Base-by-base conservation (phyloP, 2,797 vertebrate species). In the Crocodylus rhombifer region DNA sequence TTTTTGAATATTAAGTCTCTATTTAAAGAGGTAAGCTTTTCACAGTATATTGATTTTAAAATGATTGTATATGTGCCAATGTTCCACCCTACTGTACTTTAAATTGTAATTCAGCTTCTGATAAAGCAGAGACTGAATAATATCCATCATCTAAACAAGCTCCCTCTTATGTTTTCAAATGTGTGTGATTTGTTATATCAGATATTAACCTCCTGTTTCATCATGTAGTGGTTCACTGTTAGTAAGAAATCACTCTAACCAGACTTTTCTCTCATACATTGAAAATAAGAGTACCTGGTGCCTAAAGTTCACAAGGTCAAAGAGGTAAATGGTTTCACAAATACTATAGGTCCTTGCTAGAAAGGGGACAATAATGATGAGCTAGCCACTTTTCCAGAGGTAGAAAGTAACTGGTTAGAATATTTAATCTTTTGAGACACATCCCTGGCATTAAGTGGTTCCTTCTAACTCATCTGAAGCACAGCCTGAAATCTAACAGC, bases 321-420 rank as follows among this genome's bases (percentile, higher is more conserved):
- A 97, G 96, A 98, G 97, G 97, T 98, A 98, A 98, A 97, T 96
- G 95, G 95, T 98, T 98, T 98, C 94, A 79, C 94, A 95, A 97
- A 94, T 93, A 96, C 79, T 26, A 1, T 9, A 95, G 90, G 21
- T 67, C 87, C 79, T 87, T 91, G 91, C 90, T 95, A 84, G 94
- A 95, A 93, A 92, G 91, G 91, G 63, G 91, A 95, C 91, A 89
- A 71, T 92, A 88, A 94, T 82, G 93, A 95, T 86, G 97, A 97
- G 95, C 82, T 51, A 75, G 95, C 78, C 96, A 90, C 94, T 97
- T 96, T 95, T 95, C 94, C 82, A 94, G 94, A 97, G 97, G 96
- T 97, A 96, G 96, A 95, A 97, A 97, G 96, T 89, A 94, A 90
- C 95, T 95, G 91, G 97, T 96, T 96, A 95, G 97, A 96, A 97